A percentile compares a stretch with the other conserved stretches of the same genome.
phyloP scores from a whole-genome alignment of 37 sponge, comb jelly and placozoan species.

The Dysidea cf. avara region DNA sequence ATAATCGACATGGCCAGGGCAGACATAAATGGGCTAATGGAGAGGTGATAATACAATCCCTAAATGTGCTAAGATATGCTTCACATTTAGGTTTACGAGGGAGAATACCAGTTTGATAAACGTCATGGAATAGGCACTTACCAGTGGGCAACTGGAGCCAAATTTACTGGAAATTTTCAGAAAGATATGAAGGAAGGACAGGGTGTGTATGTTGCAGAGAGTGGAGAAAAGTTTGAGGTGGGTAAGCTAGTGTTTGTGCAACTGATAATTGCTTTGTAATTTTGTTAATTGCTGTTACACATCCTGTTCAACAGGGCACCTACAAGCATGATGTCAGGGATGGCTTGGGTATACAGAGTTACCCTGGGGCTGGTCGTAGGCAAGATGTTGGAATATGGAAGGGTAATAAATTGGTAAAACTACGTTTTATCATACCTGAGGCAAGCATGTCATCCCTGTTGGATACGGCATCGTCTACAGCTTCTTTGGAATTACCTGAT shows the following conservation, averaged over 20 bases:
- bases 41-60: slow-evolving; percentile 47
- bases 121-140: slow-evolving; percentile 76
- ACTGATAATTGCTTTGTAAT: neutral
- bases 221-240: slow-evolving; percentile 82
- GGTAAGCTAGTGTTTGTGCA: neutral
- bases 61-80: neutral
- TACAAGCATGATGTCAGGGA: slow-evolving; percentile 63
- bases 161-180: slow-evolving; percentile 66
- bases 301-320: slow-evolving; percentile 70
- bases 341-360: slow-evolving; percentile 78
- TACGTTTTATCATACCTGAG: slow-evolving; percentile 56
- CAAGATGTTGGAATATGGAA: slow-evolving; percentile 85
- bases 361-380: slow-evolving; percentile 36
- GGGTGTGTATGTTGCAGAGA: slow-evolving; percentile 58
- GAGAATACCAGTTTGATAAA: slow-evolving; percentile 67
- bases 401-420: slow-evolving; percentile 60
- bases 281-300: neutral
- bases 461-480: neutral
- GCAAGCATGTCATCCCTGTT: slow-evolving; percentile 10
- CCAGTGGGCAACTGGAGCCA: slow-evolving; percentile 78
- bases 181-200: slow-evolving; percentile 67
- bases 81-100: slow-evolving; percentile 64
- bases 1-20: slow-evolving; percentile 62
- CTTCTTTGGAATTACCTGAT: slow-evolving; percentile 34
- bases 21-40: slow-evolving; percentile 68